Evolutionary conservation across 2,888 invertebrate genomes (phyloP).

Genomic region (Nephrotoma appendiculata): DNA sequence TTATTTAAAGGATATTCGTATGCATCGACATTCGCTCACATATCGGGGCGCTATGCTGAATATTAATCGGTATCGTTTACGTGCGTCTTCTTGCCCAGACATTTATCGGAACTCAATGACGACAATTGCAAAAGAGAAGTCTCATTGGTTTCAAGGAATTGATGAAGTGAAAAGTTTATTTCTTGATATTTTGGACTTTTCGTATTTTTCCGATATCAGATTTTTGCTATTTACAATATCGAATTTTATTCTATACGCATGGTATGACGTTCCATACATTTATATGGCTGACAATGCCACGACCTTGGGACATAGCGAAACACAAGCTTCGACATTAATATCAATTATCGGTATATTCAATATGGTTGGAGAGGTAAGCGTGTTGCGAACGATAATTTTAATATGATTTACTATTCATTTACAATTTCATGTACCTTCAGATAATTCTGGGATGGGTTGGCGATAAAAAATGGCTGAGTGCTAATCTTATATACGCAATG

Average conservation of each 20-base stretch:
- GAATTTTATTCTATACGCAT: conserved; percentile 80
- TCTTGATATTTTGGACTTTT: conserved; percentile 66
- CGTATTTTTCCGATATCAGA: conserved; percentile 57
- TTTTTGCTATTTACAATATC: conserved; percentile 72
- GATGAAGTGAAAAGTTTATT: conserved; percentile 66
- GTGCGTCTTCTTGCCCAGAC: conserved; percentile 82
- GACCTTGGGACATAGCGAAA: conserved; percentile 53
- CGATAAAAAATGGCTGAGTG: conserved; percentile 63
- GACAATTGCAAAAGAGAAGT: conserved; percentile 60
- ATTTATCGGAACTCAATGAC: conserved; percentile 78
- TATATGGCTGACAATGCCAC: conserved; percentile 72
- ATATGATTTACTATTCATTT: background rate
- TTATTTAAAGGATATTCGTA: conserved; percentile 55
- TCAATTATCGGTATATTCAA: conserved; percentile 78
- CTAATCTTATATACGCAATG: conserved; percentile 63
- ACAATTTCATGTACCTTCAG: conserved; percentile 32
- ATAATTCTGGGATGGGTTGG: conserved; percentile 77
- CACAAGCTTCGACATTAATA: conserved; percentile 65
- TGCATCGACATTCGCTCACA: conserved; percentile 65
- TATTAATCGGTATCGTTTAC: conserved; percentile 60
- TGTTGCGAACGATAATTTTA: background rate
- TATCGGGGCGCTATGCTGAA: conserved; percentile 78
- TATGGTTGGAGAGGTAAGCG: conserved; percentile 70
- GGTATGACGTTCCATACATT: conserved; percentile 89
- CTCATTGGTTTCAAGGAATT: conserved; percentile 55